Percentiles rank a stretch among this genome's conserved stretches.
Conservation (phyloP, 2,888 invertebrate species). For the Seladonia tumulorum region DNA sequence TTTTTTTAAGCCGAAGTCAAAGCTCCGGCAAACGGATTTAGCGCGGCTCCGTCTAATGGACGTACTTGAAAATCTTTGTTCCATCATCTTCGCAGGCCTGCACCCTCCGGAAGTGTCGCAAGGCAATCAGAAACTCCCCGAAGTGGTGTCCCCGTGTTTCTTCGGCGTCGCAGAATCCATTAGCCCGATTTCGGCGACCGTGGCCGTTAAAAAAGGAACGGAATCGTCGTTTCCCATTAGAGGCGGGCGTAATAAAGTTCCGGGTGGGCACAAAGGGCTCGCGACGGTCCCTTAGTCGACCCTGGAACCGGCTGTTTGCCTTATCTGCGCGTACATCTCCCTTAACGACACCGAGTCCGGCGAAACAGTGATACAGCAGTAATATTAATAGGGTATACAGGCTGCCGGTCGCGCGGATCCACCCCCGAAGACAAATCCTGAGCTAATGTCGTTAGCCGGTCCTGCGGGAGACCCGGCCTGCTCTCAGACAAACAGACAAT, state of each 20-base stretch:
- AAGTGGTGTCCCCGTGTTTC: not conserved
- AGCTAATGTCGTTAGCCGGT: slow-evolving; percentile 74
- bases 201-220: not conserved
- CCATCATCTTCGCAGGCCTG: too few species aligned
- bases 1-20: not conserved
- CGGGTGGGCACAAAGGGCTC: slow-evolving; percentile 18
- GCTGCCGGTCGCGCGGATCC: slow-evolving; percentile 36
- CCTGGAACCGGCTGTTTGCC: slow-evolving; percentile 39
- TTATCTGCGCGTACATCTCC: slow-evolving; percentile 67
- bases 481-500: slow-evolving; percentile 72
- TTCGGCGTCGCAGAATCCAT: slow-evolving; percentile 13
- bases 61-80: not conserved
- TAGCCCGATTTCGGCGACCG: not conserved
- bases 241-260: slow-evolving; percentile 37
- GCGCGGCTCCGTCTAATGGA: not conserved
- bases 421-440: slow-evolving; percentile 74
- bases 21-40: not conserved
- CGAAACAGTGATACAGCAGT: slow-evolving; percentile 69
- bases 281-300: slow-evolving; percentile 22
- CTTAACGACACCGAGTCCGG: slow-evolving; percentile 67
- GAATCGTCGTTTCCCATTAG: slow-evolving; percentile 35
- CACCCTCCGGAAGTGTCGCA: not conserved
- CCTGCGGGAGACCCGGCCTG: slow-evolving; percentile 63
- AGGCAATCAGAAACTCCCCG: not conserved
- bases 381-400: slow-evolving; percentile 72